Evolutionary conservation across 2,797 vertebrate species (phyloP).

Genomic region (Vireo griseus): DNA sequence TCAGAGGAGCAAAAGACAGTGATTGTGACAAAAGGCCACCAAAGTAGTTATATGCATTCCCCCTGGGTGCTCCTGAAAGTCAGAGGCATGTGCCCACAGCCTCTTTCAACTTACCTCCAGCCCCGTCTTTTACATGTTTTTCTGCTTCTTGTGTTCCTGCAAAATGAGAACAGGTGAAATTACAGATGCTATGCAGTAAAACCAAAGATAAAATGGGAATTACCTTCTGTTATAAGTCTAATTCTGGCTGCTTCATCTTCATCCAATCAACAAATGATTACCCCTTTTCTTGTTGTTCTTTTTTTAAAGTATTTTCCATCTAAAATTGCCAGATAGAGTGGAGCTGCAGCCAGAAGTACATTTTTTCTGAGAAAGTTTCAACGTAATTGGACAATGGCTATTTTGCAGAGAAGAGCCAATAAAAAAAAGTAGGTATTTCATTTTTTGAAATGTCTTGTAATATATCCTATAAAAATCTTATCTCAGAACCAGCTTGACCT

Average conservation of each 20-base stretch:
- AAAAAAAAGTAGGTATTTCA: neutral
- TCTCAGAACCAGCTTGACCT: slow-evolving; percentile 2
- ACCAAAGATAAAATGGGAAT: neutral
- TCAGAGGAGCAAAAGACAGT: neutral
- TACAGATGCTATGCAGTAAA: neutral
- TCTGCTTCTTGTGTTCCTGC: neutral
- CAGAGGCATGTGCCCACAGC: neutral
- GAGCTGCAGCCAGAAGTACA: neutral
- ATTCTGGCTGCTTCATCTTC: neutral
- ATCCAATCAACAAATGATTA: neutral
- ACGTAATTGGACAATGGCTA: neutral
- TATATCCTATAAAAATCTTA: neutral
- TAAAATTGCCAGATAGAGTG: neutral
- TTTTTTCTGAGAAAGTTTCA: neutral
- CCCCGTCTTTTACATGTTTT: neutral
- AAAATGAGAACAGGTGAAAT: neutral
- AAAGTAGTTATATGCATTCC: neutral
- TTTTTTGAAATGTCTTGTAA: neutral
- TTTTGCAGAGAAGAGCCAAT: neutral
- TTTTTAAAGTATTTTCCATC: neutral
- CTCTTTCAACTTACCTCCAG: neutral
- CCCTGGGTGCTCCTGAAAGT: neutral
- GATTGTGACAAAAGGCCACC: neutral
- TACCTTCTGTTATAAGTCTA: neutral
- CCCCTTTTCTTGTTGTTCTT: neutral